These are phyloP conservation scores for Hyles euphorbiae DNA, from an alignment of 1,140 invertebrate genomes.

Conservation along the genomic window DNA sequence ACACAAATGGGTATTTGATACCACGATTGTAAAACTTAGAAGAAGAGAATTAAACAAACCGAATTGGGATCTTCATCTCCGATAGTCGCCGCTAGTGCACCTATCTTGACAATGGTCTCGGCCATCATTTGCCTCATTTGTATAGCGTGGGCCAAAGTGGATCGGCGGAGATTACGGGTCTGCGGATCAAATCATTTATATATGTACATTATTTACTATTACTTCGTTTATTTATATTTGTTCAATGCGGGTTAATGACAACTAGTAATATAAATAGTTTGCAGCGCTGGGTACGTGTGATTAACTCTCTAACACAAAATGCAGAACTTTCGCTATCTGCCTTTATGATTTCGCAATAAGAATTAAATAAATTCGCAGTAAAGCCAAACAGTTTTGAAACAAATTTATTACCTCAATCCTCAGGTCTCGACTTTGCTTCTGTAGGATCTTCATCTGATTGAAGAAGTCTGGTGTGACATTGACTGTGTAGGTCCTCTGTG, in stretches of 20 bases:
- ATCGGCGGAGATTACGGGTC: slow-evolving; percentile 86
- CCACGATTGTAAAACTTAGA: slow-evolving; percentile 1
- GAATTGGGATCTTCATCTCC: slow-evolving; percentile 53
- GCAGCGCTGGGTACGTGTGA: too few relatives aligned
- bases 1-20: too few relatives aligned
- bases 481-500: slow-evolving; percentile 57
- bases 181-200: slow-evolving; percentile 36
- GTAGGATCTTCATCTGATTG: slow-evolving; percentile 87
- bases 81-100: slow-evolving; percentile 75
- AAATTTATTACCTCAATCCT: slow-evolving; percentile 84
- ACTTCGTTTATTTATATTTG: not conserved
- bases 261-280: too few relatives aligned
- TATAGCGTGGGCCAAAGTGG: slow-evolving; percentile 93
- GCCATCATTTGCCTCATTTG: slow-evolving; percentile 93
- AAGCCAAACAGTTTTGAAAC: slow-evolving; percentile 1
- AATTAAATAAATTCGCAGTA: slow-evolving; percentile 13
- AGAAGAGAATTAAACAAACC: slow-evolving; percentile 28
- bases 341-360: slow-evolving; percentile 23
- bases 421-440: slow-evolving; percentile 93
- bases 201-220: slow-evolving; percentile 2
- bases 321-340: slow-evolving; percentile 18
- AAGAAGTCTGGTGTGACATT: slow-evolving; percentile 89
- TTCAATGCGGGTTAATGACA: too few relatives aligned
- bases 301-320: too few relatives aligned
- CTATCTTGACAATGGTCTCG: slow-evolving; percentile 91